phyloP scores from a whole-genome alignment of 2,888 invertebrate species.

The Mesorhabditis belari region DNA sequence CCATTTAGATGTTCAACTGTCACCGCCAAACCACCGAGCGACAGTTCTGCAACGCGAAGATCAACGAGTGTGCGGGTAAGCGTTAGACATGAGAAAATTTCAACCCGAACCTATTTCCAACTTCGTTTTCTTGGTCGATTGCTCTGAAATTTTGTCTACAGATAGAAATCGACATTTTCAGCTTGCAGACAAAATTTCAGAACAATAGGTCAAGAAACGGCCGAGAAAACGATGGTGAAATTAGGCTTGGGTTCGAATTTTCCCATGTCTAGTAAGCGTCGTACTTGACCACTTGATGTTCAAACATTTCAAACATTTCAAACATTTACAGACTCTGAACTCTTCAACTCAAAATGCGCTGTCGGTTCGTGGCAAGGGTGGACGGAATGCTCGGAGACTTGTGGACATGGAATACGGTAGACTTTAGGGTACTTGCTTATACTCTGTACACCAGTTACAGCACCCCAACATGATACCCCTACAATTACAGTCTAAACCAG shows the following conservation, averaged over 20 bases:
- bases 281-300: neutral
- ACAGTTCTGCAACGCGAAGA: slow-evolving; percentile 57
- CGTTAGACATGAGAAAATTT: no score
- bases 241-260: no score
- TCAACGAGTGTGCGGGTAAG: slow-evolving; percentile 48
- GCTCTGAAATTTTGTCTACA: no score
- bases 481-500: no score
- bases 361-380: slow-evolving; percentile 71
- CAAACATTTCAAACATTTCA: neutral
- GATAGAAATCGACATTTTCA: no score
- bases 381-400: slow-evolving; percentile 74
- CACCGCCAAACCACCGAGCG: slow-evolving; percentile 70
- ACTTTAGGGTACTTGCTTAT: no score
- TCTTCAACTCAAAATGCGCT: slow-evolving; percentile 61
- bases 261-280: no score
- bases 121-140: no score
- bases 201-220: neutral
- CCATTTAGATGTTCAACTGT: slow-evolving; percentile 48
- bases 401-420: slow-evolving; percentile 75
- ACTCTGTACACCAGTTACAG: no score
- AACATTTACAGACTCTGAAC: slow-evolving; percentile 44
- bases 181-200: neutral
- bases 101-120: no score
- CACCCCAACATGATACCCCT: no score
- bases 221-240: neutral